Base-by-base conservation (phyloP, 2,113 vertebrate species). In the Gobio gobio region DNA sequence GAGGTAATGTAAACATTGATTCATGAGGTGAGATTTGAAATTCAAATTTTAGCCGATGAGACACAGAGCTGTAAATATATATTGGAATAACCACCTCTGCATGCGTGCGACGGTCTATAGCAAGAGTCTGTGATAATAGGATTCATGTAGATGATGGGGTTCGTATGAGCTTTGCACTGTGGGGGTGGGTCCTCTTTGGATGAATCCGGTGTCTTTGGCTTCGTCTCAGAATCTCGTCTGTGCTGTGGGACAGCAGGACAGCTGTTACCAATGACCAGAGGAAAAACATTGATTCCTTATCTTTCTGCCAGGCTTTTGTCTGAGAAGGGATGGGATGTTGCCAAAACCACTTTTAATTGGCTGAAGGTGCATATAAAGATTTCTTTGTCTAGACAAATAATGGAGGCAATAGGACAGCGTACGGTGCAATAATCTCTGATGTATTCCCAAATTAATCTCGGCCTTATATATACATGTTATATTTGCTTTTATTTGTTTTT, bases 71-170 rank as follows among this genome's bases (percentile, higher is more conserved):
- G 59, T 66, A 77, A 80, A 77, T 40, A 63, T 54, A 87, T 78
- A 70, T n/a, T 29, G 64, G 29, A 78, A 36, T 61, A 47, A 51
- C 4, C 26, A 49, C 6, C 43, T 82, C 56, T 61, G 40, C 59
- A 20, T 75, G 45, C 64, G 63, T 20, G 45, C 9, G 66, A 8
- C 49, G n/a, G 81, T 68, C 63, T 77, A 70, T 47, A 10, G 20
- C 76, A 88, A 86, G 84, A 84, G 63, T 29, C 10, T 36, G 22
- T 40, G 63, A 88, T 86, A 64, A 88, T 84, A 78, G 63, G 76
- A 85, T 84, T 78, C 85, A 84, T 79, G 40, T 81, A 40, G 56
- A 49, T 77, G 78, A 86, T 86, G 87, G 86, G 85, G 77, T 84
- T 81, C 45, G 85, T 80, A 64, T 81, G 83, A 83, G 81, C 76